Base-by-base conservation (phyloP, 1,140 invertebrate species). In the Drosophila rhopaloa region DNA sequence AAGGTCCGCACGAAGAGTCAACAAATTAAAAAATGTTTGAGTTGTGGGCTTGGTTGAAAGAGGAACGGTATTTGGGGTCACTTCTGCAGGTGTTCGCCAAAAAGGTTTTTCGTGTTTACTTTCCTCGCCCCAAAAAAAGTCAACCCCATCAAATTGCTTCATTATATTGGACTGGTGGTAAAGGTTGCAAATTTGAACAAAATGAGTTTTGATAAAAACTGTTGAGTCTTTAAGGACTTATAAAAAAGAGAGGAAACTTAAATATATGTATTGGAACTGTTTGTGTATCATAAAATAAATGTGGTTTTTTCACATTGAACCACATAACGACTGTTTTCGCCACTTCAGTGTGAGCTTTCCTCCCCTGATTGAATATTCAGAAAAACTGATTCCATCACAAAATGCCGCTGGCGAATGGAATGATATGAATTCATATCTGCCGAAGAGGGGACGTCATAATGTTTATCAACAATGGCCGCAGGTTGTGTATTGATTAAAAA, bases 401-500 rank as follows among this genome's bases (percentile, higher is more conserved):
- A 54, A 51, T 41, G 53, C 41, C 54, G 1, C 58, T 16, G 74
- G 75, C 59, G 56, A 58, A 48, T 47, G 66, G 78, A 83, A 62
- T 79, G 56, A 79, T 79, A 88, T 76, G 59, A 65, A 83, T 76
- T 76, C 67, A 74, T 79, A 79, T 83, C 53, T 76, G 40, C 5
- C 38, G 75, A 44, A 35, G 38, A 60, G 54, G 47, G 75, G 62
- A 68, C 67, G 56, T 79, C 72, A 70, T 44, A 88, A 88, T 80
- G 72, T 89, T 89, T 88, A 89, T 89, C 72, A 80, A 84, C 84
- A 90, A 84, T 71, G 68, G 47, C 85, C 80, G 13, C 43, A 48
- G 85, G 84, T 43, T 40, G 58, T 67, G 71, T 88, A 88, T 88
- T 88, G 85, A 88, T 89, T 88, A 88, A 89, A 88, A 85, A 84